A percentile compares a stretch with the other conserved stretches of the same genome.
phyloP scores from a whole-genome alignment of 2,797 vertebrate genomes.

The Falco columbarius region DNA sequence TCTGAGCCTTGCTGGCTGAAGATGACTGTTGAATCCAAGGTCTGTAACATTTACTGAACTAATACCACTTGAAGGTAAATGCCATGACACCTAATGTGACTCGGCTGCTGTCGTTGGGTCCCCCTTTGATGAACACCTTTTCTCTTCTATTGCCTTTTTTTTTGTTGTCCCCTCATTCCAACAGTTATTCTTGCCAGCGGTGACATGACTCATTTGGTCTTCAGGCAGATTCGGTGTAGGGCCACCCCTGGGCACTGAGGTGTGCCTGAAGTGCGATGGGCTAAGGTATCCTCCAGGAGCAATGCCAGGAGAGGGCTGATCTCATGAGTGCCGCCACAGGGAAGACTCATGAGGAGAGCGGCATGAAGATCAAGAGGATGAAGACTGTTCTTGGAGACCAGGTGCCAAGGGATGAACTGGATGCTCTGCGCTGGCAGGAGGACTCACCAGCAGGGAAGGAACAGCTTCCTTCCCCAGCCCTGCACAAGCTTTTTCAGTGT shows the following conservation, averaged over 20 bases:
- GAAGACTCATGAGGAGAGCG: neutral
- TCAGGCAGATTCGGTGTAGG: neutral
- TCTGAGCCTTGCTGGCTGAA: neutral
- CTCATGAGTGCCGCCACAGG: neutral
- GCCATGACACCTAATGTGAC: neutral
- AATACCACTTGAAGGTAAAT: neutral
- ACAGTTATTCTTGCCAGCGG: neutral
- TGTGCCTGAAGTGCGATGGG: neutral
- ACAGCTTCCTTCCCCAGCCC: neutral
- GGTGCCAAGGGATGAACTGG: neutral
- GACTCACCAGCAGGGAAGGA: neutral
- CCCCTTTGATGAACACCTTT: neutral
- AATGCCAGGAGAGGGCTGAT: neutral
- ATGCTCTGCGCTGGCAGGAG: neutral
- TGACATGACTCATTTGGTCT: neutral
- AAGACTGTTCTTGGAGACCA: neutral
- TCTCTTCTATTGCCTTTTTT: neutral
- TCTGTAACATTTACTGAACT: neutral
- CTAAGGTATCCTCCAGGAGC: neutral
- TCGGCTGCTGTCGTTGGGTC: neutral
- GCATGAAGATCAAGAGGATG: neutral
- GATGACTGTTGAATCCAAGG: neutral
- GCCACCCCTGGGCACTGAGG: too few species aligned
- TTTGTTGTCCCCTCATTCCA: neutral
- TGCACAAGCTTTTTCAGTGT: neutral